Percentiles rank a stretch among this genome's conserved stretches.
Evolutionary conservation across 2,113 vertebrate species (phyloP).

Genomic region (Plecturocebus donacophilus): DNA sequence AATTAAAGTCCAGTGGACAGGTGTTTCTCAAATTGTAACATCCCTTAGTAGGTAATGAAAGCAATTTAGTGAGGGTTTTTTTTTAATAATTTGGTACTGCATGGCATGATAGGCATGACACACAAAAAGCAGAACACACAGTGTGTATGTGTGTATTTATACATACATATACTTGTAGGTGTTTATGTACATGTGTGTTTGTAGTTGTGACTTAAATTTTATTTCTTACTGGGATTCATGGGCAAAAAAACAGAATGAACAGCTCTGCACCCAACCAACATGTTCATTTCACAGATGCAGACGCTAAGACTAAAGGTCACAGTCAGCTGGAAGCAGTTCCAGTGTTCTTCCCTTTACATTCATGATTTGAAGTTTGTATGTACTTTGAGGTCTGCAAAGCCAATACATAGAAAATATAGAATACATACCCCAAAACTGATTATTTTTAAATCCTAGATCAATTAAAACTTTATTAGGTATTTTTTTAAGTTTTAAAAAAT

Average conservation of each 20-base stretch:
- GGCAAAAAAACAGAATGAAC: not conserved
- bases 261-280: not conserved
- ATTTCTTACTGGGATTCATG: not conserved
- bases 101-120: not conserved
- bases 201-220: not conserved
- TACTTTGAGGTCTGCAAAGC: not conserved
- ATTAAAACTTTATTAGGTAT: not conserved
- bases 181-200: not conserved
- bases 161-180: not conserved
- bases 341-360: not conserved
- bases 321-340: not conserved
- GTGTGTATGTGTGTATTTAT: not conserved
- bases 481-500: not conserved
- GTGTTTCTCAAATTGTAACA: constrained; percentile 8
- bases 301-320: not conserved
- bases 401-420: not conserved
- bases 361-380: not conserved
- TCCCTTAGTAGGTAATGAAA: not conserved
- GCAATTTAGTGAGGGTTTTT: not conserved
- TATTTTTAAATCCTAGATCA: constrained; percentile 7
- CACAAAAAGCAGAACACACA: not conserved
- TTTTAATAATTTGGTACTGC: not conserved
- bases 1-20: not conserved
- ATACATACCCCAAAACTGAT: not conserved
- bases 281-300: not conserved